Base-by-base conservation (phyloP, 1,140 invertebrate genomes). In the Drosophila nebulosa region DNA sequence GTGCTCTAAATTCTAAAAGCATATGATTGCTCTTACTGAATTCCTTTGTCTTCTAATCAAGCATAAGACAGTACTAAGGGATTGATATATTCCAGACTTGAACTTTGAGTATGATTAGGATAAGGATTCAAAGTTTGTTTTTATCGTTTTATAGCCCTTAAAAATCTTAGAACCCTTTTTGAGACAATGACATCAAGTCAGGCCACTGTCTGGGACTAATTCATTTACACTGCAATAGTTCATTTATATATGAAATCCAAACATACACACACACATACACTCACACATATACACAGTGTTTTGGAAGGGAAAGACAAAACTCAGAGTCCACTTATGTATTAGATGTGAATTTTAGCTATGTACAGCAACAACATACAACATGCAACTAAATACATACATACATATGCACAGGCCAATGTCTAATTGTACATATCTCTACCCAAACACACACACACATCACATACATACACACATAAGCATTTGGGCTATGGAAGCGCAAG, bases 221-320 rank as follows among this genome's bases (percentile, higher is more conserved):
- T 88, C 83, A 88, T 88, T 88, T 88, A 88, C 83, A 88, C 83
- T 88, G 83, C 83, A 88, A 88, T 88, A 88, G 83, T 88, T 88
- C 83, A 88, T 88, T 88, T 88, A 88, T 88, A 89, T 86, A 86
- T 86, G 70, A 62, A 78, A 85, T 30, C 50, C 72, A 81, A 74
- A 65, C 65, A 63, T 71, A 53, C 57, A 64, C 74, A 85, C 69
- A 77, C 64, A 61, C 63, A 66, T 64, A 36, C 59, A 22, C 24
- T 42, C 7, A 5, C 7, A 42, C 7, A 46, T n/a, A 16, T 4
- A 21, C 16, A 16, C 39, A 9, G 16, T 46, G 30, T 32, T 32
- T 32, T 32, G 16, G 39, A 46, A 18, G 39, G 50, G 36, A 30
- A 64, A 63, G 52, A 56, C 57, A 71, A 71, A 55, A 66, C 57